A percentile compares a stretch with the other conserved stretches of the same genome.
Evolutionary conservation across 2,888 invertebrate species (phyloP).

Genomic region (Xestia sexstrigata): DNA sequence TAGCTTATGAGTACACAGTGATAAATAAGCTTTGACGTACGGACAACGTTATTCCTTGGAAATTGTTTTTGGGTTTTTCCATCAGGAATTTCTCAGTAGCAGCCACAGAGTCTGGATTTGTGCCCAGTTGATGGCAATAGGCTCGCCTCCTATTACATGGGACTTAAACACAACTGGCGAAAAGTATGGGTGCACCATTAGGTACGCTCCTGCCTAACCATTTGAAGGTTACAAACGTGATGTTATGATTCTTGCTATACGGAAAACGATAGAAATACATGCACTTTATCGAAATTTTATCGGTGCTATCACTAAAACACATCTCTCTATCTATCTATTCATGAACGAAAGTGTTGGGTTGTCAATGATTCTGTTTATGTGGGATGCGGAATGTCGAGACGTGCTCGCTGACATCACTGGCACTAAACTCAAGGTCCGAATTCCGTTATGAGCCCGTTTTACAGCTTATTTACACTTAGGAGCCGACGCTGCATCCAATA

Average conservation of each 20-base stretch:
- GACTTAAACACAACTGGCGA: no score
- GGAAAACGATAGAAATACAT: neutral
- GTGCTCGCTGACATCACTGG: conserved; percentile 62
- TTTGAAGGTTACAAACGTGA: no score
- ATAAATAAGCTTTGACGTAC: neutral
- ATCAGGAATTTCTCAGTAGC: no score
- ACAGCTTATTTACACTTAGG: conserved; percentile 66
- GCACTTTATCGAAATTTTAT: conserved; percentile 32
- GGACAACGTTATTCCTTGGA: neutral
- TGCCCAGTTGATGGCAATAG: no score
- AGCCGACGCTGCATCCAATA: conserved; percentile 42
- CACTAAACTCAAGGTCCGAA: conserved; percentile 72
- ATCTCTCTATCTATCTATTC: conserved; percentile 20
- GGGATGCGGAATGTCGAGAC: conserved; percentile 60
- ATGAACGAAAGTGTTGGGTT: conserved; percentile 38
- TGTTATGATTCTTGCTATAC: no score
- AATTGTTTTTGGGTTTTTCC: no score
- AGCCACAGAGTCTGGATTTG: no score
- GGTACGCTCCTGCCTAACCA: no score
- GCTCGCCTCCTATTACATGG: no score
- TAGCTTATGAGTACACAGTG: neutral
- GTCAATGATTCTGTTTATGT: conserved; percentile 55
- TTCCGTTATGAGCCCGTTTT: conserved; percentile 72
- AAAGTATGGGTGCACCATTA: no score
- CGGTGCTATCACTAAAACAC: conserved; percentile 19